phyloP scores from a whole-genome alignment of 2,113 vertebrate genomes.

The Takifugu bimaculatus region DNA sequence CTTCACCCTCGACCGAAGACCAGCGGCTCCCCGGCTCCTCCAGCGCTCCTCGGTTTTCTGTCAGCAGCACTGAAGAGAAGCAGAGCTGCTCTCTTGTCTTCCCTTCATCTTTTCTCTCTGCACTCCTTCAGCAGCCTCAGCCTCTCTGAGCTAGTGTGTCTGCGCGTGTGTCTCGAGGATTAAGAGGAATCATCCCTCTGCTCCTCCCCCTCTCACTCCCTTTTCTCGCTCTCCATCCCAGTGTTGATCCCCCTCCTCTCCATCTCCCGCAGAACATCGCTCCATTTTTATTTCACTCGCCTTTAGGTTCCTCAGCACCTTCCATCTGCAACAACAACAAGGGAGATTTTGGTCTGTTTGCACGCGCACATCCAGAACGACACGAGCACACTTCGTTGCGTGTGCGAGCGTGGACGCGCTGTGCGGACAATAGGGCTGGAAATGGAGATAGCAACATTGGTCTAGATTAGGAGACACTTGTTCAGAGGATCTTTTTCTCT shows the following conservation, averaged over 20 bases:
- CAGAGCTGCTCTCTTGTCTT: conserved; percentile 43
- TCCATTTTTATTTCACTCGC: background rate
- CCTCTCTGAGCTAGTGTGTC: conserved; percentile 56
- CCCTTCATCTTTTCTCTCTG: conserved; percentile 53
- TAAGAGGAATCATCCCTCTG: conserved; percentile 71
- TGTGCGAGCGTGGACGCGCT: background rate
- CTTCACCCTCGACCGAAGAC: conserved; percentile 18
- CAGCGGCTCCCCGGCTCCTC: conserved; percentile 33
- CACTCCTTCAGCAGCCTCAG: conserved; percentile 54
- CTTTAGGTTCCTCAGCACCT: background rate
- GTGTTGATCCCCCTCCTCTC: conserved; percentile 46
- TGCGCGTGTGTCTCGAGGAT: conserved; percentile 74
- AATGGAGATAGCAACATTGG: conserved; percentile 31
- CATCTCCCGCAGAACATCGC: conserved; percentile 6
- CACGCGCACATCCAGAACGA: background rate
- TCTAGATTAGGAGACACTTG: conserved; percentile 38
- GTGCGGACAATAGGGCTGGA: background rate
- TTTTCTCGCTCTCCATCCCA: conserved; percentile 62
- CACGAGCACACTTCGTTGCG: background rate
- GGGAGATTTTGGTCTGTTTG: conserved; percentile 3
- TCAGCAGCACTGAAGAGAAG: conserved; percentile 37
- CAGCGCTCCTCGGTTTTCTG: conserved; percentile 27
- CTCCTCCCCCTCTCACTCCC: conserved; percentile 61
- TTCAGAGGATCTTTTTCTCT: conserved; percentile 2
- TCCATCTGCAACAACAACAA: background rate